Conservation (phyloP, 2,113 vertebrate genomes). For the Coreoperca whiteheadi region DNA sequence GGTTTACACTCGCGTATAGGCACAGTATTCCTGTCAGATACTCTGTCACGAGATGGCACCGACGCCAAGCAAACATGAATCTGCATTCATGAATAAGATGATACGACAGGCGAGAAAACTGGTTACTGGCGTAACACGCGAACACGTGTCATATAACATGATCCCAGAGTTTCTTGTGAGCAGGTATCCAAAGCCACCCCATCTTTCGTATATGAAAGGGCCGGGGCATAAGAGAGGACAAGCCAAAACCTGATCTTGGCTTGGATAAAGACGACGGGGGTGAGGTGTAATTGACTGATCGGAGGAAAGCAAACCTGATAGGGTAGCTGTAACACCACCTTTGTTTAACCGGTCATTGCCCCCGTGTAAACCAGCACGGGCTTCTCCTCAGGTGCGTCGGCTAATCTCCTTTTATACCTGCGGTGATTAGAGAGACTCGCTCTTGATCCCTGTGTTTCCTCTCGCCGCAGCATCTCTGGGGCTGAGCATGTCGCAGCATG, state of each 20-base stretch:
- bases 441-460: slow-evolving; percentile 70
- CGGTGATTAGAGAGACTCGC: slow-evolving; percentile 60
- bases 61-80: slow-evolving; percentile 10
- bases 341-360: slow-evolving; percentile 64
- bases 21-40: slow-evolving; percentile 30
- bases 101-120: background rate
- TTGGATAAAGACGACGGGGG: slow-evolving; percentile 38
- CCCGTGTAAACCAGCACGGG: slow-evolving; percentile 51
- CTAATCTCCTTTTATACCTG: slow-evolving; percentile 73
- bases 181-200: background rate
- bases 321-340: slow-evolving; percentile 19
- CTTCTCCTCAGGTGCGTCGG: slow-evolving; percentile 57
- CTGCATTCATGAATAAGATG: slow-evolving; percentile 23
- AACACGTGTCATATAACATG: background rate
- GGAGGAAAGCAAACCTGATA: slow-evolving; percentile 26
- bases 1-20: slow-evolving; percentile 14
- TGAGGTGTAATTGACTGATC: slow-evolving; percentile 50
- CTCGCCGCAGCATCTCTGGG: slow-evolving; percentile 52
- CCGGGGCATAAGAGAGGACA: background rate
- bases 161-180: background rate
- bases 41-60: slow-evolving; percentile 1
- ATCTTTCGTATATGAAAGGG: no score
- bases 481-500: slow-evolving; percentile 65
- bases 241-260: slow-evolving; percentile 38
- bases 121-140: background rate